phyloP scores from a whole-genome alignment of 2,797 vertebrate genomes.

The Urocyon cinereoargenteus region DNA sequence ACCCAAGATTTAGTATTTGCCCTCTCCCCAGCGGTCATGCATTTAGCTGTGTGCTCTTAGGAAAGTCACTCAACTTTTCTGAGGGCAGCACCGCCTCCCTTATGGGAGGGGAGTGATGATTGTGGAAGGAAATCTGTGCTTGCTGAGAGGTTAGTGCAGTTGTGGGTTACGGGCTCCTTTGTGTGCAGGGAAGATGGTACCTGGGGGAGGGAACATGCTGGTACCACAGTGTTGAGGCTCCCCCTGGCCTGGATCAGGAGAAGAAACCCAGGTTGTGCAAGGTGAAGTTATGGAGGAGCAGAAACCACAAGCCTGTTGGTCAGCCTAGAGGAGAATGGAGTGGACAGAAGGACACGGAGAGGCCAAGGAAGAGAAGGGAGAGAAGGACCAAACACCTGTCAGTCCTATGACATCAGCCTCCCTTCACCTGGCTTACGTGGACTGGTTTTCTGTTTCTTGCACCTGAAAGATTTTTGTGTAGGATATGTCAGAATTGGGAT shows the following conservation, averaged over 20 bases:
- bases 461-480: neutral
- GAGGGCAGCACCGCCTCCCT: neutral
- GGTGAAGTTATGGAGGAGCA: neutral
- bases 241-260: neutral
- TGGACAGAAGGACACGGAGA: neutral
- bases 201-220: neutral
- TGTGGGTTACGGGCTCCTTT: neutral
- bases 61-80: neutral
- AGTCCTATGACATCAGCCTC: neutral
- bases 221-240: neutral
- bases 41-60: constrained; percentile 30
- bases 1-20: neutral
- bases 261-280: neutral
- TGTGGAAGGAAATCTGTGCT: neutral
- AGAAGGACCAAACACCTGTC: rapidly evolving
- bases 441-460: neutral
- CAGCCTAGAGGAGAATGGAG: neutral
- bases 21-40: neutral
- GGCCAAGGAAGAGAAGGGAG: too few relatives aligned
- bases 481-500: neutral
- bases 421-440: neutral
- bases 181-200: too few relatives aligned
- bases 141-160: neutral
- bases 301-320: neutral
- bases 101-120: neutral